A percentile compares a stretch with the other conserved stretches of the same genome.
These are phyloP conservation scores for Chrysochloris asiatica DNA, from an alignment of 2,113 vertebrate genomes.

Conservation along the genomic window DNA sequence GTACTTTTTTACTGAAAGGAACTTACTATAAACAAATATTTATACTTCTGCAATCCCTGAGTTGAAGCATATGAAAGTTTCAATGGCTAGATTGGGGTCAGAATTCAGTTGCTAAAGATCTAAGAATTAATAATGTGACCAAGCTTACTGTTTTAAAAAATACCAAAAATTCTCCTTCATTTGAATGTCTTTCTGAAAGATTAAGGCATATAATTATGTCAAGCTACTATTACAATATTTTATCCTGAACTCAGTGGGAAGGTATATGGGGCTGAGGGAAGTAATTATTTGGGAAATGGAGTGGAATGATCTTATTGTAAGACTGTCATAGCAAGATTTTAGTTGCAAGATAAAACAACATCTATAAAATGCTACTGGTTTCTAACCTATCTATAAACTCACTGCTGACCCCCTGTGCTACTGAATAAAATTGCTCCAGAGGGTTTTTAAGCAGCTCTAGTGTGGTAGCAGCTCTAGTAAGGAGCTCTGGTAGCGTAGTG, in stretches of 20 bases:
- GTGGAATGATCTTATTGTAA: neutral
- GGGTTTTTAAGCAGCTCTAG: neutral
- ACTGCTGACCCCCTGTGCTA: neutral
- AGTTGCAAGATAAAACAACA: neutral
- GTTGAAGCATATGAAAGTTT: neutral
- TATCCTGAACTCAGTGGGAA: neutral
- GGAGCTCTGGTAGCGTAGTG: too few species aligned
- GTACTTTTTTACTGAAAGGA: slow-evolving; percentile 40
- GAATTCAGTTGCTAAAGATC: neutral
- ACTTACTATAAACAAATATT: neutral
- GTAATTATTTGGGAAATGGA: neutral
- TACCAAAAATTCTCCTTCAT: neutral
- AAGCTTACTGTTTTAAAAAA: neutral
- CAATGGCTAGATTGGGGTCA: neutral
- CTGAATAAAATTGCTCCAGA: neutral
- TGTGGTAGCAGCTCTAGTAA: too few species aligned
- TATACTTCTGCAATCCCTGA: neutral
- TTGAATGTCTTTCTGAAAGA: neutral
- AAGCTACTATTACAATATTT: neutral
- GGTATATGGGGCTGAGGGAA: neutral
- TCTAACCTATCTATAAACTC: neutral
- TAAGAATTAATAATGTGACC: neutral
- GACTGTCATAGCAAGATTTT: neutral
- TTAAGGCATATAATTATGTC: neutral
- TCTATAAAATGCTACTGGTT: neutral